Percentiles rank a stretch among this genome's conserved stretches.
Conservation (phyloP, 2,113 vertebrate species). For the Melospiza melodia region DNA sequence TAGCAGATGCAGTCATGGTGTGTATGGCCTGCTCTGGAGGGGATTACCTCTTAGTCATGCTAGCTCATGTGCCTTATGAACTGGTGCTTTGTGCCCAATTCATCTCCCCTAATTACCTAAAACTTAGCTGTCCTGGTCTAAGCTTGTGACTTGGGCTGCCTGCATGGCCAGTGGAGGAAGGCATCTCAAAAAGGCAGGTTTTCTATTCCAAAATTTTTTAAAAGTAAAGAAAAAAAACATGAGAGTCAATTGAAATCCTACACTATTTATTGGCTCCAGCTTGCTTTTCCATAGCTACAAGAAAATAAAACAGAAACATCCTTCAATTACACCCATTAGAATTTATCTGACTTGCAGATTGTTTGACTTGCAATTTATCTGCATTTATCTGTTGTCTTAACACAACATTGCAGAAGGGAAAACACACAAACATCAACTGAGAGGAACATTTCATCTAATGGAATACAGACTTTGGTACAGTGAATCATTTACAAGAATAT, state of each 20-base stretch:
- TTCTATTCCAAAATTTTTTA: not conserved
- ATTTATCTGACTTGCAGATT: not conserved
- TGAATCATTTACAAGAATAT: not conserved
- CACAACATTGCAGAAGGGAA: not conserved
- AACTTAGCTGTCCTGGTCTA: not conserved
- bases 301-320: not conserved
- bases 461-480: not conserved
- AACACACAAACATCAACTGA: not conserved
- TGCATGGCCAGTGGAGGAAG: not conserved
- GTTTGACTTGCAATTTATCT: not conserved
- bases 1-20: not conserved
- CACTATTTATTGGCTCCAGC: not conserved
- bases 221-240: not conserved
- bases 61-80: not conserved
- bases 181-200: not conserved
- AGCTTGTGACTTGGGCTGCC: not conserved
- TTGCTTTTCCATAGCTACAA: not conserved
- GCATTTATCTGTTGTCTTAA: not conserved
- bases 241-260: not conserved
- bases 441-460: not conserved
- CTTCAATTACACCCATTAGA: not conserved
- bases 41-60: not conserved
- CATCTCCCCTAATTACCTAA: not conserved
- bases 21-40: not conserved
- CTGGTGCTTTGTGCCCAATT: not conserved